These are phyloP conservation scores for Diarsia mendica DNA, from an alignment of 2,888 invertebrate species.

Conservation along the genomic window DNA sequence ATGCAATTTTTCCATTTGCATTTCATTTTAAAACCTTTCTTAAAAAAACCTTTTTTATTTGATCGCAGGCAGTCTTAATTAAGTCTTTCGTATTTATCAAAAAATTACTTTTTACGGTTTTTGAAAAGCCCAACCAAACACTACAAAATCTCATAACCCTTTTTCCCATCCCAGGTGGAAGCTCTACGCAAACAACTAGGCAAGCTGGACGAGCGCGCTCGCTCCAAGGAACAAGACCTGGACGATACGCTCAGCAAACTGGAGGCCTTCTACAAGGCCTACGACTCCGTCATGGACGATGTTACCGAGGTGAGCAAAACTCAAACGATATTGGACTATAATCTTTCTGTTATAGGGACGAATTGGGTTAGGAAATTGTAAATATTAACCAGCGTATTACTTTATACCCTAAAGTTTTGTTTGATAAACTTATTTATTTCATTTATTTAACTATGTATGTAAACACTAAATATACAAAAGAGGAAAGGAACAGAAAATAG, in stretches of 20 bases:
- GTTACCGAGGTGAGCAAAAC: constrained; percentile 91
- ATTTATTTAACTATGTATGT: too few species aligned
- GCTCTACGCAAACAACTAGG: constrained; percentile 94
- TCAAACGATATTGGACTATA: neutral
- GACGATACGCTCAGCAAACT: constrained; percentile 94
- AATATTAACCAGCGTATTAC: neutral
- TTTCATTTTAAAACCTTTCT: neutral
- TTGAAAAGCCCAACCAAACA: too few species aligned
- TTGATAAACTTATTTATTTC: too few species aligned
- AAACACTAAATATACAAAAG: too few species aligned
- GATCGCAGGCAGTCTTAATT: too few species aligned
- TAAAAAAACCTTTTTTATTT: too few species aligned
- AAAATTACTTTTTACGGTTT: too few species aligned
- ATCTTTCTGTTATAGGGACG: accelerated
- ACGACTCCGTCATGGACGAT: constrained; percentile 93
- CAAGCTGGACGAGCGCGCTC: constrained; percentile 94
- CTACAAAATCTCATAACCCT: neutral
- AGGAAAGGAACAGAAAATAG: too few species aligned
- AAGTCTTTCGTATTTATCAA: too few species aligned
- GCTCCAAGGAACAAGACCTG: constrained; percentile 94
- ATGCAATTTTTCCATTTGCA: neutral
- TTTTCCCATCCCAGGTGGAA: constrained; percentile 88
- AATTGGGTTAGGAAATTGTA: neutral
- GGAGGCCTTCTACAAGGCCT: constrained; percentile 95
- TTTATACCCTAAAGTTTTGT: neutral